Evolutionary conservation across 2,888 invertebrate genomes (phyloP), one percentile per base, ranked within the genome.

Genomic region (Pantelozetes paolii): DNA sequence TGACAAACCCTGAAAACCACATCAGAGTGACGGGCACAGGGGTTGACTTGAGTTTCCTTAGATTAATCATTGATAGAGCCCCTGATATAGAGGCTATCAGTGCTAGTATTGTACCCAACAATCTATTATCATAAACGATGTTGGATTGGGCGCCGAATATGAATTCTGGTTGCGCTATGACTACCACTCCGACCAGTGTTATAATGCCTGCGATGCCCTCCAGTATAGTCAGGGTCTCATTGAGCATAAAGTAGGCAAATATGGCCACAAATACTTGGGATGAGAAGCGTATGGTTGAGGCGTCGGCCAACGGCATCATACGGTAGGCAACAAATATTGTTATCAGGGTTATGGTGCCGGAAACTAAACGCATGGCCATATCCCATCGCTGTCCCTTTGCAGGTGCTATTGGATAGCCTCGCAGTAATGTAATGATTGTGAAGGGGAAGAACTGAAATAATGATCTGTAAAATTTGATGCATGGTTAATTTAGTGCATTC

Each of bases 231-330:
- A 92, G 93, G 0, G 90, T 90, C 80, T 94, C 94, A 82, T 91
- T 91, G 23, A 93, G 85, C 82, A 93, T 91, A 32, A 81, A 78
- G 54, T 81, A 79, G 0, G 81, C 81, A 73, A 81, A 82, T 79
- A 94, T 88, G 67, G 91, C 90, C 48, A 93, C 93, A 84, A 94
- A 93, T 42, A 94, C 92, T 0, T 94, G 94, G 62, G 92, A 92
- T 45, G 92, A 92, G 82, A 93, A 93, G 32, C 93, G 91, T 76
- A 92, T 90, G 2, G 92, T 91, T 9, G 91, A 91, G 28, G 93
- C 92, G 82, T 94, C 93, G 48, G 92, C 93, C 77, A 94, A 83
- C 1, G 92, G 92, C 91, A 94, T 93, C 80, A 92, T 20, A 5
- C 73, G 64, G 42, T 69, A 73, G 20, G 73, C 64, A 15, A 73